Conservation (phyloP, 1,140 invertebrate genomes). For the roundworm (Caenorhabditis elegans) region WBcel235 BX284603.4:11800501-11801000, state of each 20-base stretch:
- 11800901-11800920: too few species aligned
- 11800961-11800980: too few species aligned
- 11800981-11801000: too few species aligned
- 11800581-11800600: conserved; percentile 14
- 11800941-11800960: too few species aligned
- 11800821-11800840: too few species aligned
- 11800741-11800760: not conserved
- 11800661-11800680: conserved; percentile 55
- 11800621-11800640: conserved; percentile 38
- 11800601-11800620: conserved; percentile 24
- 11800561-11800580: conserved; percentile 2
- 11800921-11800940: too few species aligned
- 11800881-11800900: too few species aligned
- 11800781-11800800: too few species aligned
- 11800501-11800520: too few species aligned
- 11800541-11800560: conserved; percentile 46
- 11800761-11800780: not conserved
- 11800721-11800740: conserved; percentile 63
- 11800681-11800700: conserved; percentile 58
- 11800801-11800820: too few species aligned
- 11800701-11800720: conserved; percentile 65
- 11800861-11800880: too few species aligned
- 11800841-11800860: too few species aligned
- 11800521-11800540: conserved; percentile 57
- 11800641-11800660: conserved; percentile 41